Base-by-base conservation (phyloP, 1,140 invertebrate genomes). In the Brachionus plicatilis region DNA sequence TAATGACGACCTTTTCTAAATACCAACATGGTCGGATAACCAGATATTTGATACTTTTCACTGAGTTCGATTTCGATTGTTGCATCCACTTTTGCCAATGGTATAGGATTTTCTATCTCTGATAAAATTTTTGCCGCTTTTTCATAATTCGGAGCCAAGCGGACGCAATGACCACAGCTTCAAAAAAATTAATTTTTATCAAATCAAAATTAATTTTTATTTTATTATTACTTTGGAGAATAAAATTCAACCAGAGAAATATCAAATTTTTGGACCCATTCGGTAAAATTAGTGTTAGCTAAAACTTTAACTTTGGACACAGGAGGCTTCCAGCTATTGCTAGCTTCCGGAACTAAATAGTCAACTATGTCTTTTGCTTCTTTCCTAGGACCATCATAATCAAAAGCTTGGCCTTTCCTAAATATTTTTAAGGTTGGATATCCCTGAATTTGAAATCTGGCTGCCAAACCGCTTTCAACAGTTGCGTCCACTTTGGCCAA, bases 371-470 rank as follows among this genome's bases (percentile, higher is more conserved):
- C 72, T 76, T 76, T 76, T 12, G 72, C 72, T 50, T 76, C 56
- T 65, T 17, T 60, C 60, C 78, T 60, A 0, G 50, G 50, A 37
- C 78, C 78, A 45, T 80, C 56, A 65, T 60, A 80, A 7, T 80
- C 78, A 65, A 41, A 80, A 3, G 29, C n/a, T 80, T 37, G 14
- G 11, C 95, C 95, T 86, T 93, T 94, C 85, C 93, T 93, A 92
- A 96, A 99, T 92, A 99, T 98, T 90, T 98, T 99, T 47, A 99
- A 91, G 0, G 98, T 99, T 37, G 98, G 98, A 89, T 99, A 99
- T 47, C 96, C 97, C 86, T 93, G 91, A 27, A 99, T 93, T 85
- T 92, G 92, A 89, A 93, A 93, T 88, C 94, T 92, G 87, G 97
- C 95, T 80, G 95, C 96, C 20, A 99, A 91, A 82, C 94, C 93